These are phyloP conservation scores for Sebastiscus albofasciatus DNA, from an alignment of 2,797 vertebrate species.

Conservation along the genomic window DNA sequence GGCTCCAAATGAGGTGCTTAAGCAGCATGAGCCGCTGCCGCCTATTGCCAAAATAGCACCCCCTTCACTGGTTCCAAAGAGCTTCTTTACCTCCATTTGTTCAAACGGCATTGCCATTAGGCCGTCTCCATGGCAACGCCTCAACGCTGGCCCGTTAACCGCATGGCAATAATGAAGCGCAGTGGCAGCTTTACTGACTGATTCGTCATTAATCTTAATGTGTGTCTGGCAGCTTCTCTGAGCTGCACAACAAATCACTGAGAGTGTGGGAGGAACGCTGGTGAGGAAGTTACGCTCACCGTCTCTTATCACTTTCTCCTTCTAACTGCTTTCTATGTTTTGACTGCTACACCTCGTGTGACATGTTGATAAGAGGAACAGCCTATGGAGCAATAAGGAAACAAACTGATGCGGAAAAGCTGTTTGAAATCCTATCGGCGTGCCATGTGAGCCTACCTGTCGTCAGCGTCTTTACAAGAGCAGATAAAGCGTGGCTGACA, in stretches of 20 bases:
- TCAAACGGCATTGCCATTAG: conserved; percentile 65
- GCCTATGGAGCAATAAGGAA: background rate
- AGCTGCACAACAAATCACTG: conserved; percentile 53
- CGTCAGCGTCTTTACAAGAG: conserved; percentile 1
- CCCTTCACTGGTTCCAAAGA: conserved; percentile 62
- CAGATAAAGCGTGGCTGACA: background rate
- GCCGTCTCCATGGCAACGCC: conserved; percentile 72
- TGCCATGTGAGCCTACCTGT: background rate
- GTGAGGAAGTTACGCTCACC: conserved; percentile 20
- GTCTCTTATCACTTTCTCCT: conserved; percentile 20
- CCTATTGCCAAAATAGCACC: conserved; percentile 65
- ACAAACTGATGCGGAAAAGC: conserved; percentile 14
- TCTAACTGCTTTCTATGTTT: conserved; percentile 14
- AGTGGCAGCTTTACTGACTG: conserved; percentile 67
- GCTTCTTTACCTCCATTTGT: conserved; percentile 69
- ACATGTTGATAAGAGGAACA: background rate
- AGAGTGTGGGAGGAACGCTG: conserved; percentile 8
- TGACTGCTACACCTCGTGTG: background rate
- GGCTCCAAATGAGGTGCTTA: conserved; percentile 73
- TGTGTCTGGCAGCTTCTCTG: conserved; percentile 57
- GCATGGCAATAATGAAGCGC: conserved; percentile 65
- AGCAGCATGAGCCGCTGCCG: conserved; percentile 66
- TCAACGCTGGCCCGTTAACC: conserved; percentile 64
- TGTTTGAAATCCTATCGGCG: conserved; percentile 5
- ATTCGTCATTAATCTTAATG: conserved; percentile 72